Evolutionary conservation across 2,797 vertebrate species (phyloP).

Genomic region (Crypturellus tataupa): DNA sequence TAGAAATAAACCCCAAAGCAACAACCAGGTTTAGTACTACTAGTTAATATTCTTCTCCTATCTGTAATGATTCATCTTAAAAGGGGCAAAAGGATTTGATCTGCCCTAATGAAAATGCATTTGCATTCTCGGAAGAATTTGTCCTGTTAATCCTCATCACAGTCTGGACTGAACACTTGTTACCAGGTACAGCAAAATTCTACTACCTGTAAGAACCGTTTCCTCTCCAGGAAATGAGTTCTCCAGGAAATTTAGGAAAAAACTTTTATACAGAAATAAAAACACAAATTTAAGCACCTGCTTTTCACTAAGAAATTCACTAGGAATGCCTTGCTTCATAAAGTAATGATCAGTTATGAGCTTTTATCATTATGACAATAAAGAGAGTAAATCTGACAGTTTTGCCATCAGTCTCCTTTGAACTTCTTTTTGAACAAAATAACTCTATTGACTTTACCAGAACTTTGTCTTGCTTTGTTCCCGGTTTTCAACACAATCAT

Average conservation of each 20-base stretch:
- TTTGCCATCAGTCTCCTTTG: neutral
- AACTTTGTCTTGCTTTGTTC: neutral
- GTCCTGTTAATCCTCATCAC: neutral
- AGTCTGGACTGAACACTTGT: conserved; percentile 3
- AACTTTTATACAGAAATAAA: conserved; percentile 34
- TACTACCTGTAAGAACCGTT: conserved; percentile 58
- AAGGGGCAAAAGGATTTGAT: neutral
- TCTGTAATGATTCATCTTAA: neutral
- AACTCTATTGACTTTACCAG: neutral
- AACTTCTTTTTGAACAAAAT: conserved; percentile 25
- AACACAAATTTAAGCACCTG: conserved; percentile 53
- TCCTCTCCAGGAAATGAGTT: neutral
- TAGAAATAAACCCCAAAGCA: neutral
- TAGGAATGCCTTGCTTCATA: conserved; percentile 59
- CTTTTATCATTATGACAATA: conserved; percentile 72
- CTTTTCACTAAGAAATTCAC: conserved; percentile 76
- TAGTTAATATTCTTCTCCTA: neutral
- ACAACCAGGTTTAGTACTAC: neutral
- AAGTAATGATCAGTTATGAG: conserved; percentile 58
- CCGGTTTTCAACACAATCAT: neutral
- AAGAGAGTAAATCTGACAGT: conserved; percentile 69
- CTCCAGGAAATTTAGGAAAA: conserved; percentile 68
- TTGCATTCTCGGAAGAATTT: neutral
- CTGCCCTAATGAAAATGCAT: neutral
- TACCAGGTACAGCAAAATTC: neutral